These are phyloP conservation scores for Oxycera nigricornis DNA, from an alignment of 2,888 invertebrate genomes.

Conservation along the genomic window DNA sequence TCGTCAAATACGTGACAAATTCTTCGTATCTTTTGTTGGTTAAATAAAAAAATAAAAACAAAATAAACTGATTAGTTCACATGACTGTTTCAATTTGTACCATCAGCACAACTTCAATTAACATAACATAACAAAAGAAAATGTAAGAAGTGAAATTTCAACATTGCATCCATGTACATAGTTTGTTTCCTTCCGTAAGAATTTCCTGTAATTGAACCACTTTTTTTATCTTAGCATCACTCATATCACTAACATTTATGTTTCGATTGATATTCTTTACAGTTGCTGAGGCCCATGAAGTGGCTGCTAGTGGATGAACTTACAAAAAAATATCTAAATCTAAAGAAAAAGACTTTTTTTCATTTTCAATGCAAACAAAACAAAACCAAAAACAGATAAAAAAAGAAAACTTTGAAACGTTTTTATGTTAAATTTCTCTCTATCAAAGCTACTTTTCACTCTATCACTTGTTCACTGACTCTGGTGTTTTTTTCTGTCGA, in stretches of 20 bases:
- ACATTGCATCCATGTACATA: constrained; percentile 5
- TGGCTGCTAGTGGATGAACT: constrained; percentile 51
- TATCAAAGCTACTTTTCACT: background rate
- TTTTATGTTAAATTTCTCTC: constrained; percentile 2
- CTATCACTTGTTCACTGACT: background rate
- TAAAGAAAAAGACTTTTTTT: constrained; percentile 36
- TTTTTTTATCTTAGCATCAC: constrained; percentile 42
- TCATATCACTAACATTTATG: constrained; percentile 55
- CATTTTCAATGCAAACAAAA: background rate
- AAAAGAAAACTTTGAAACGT: constrained; percentile 13
- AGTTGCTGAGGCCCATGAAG: constrained; percentile 61
- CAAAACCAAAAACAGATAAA: constrained; percentile 1
- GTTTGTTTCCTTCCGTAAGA: background rate
- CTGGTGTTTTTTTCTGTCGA: background rate
- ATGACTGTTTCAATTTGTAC: background rate
- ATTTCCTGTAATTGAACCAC: constrained; percentile 3
- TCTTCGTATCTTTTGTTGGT: no score
- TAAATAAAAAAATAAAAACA: no score
- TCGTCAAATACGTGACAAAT: no score
- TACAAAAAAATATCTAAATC: constrained; percentile 33
- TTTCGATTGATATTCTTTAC: constrained; percentile 62
- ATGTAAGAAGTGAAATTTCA: constrained; percentile 34
- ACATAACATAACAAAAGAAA: constrained; percentile 2
- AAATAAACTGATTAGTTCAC: background rate
- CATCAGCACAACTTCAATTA: background rate